phyloP scores from a whole-genome alignment of 92 coral and sea anemone genomes.

The Pocillopora grandis region DNA sequence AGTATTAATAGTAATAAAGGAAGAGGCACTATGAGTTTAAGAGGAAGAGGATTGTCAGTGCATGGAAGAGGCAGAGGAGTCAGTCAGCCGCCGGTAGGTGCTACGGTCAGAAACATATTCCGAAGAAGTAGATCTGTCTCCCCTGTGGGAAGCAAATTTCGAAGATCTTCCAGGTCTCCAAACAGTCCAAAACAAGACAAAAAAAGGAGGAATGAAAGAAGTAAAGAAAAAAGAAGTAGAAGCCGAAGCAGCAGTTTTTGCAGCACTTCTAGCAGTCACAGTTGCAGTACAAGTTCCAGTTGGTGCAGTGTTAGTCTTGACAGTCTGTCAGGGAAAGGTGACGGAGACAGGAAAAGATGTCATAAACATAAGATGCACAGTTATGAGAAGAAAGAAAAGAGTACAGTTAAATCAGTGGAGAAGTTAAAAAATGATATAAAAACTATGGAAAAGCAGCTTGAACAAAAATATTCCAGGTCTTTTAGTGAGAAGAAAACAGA shows the following conservation, averaged over 20 bases:
- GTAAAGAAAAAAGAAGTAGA: slow-evolving; percentile 40
- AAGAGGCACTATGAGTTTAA: slow-evolving; percentile 1
- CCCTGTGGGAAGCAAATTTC: neutral
- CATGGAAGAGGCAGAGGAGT: slow-evolving; percentile 43
- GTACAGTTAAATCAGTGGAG: slow-evolving; percentile 6
- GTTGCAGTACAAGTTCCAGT: slow-evolving; percentile 53
- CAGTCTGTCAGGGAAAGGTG: slow-evolving; percentile 18
- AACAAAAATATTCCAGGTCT: neutral
- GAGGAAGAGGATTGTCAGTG: slow-evolving; percentile 20
- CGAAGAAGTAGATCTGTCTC: slow-evolving; percentile 23
- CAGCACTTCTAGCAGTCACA: slow-evolving; percentile 61
- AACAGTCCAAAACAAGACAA: slow-evolving; percentile 11
- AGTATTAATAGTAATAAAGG: slow-evolving; percentile 12
- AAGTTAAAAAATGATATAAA: slow-evolving; percentile 23
- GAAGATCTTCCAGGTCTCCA: slow-evolving; percentile 37
- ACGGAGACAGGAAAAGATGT: neutral
- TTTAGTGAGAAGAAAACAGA: neutral
- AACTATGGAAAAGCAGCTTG: slow-evolving; percentile 31
- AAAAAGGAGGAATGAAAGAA: slow-evolving; percentile 29
- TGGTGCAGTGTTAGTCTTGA: slow-evolving; percentile 31
- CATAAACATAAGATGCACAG: neutral
- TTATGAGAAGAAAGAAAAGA: slow-evolving; percentile 5
- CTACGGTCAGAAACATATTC: slow-evolving; percentile 40
- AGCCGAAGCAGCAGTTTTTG: slow-evolving; percentile 67
- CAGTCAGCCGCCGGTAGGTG: slow-evolving; percentile 11